Percentiles rank a stretch among this genome's conserved stretches.
Conservation (phyloP, 1,140 invertebrate genomes). For the Drosophila repletoides region DNA sequence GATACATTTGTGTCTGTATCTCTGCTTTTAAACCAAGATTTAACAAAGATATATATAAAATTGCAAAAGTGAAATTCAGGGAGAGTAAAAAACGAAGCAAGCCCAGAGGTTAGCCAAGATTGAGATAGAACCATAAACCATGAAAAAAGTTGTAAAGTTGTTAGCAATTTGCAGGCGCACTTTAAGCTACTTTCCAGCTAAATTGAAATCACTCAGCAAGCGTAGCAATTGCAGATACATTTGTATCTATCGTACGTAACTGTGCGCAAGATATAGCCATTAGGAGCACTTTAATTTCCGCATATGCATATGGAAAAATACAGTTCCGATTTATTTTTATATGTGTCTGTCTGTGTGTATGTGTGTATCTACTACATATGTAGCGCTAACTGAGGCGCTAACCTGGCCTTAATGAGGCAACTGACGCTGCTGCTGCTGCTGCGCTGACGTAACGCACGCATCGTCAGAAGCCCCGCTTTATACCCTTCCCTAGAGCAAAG, state of each 20-base stretch:
- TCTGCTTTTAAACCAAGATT: no score
- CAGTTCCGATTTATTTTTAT: slow-evolving; percentile 74
- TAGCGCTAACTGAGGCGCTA: slow-evolving; percentile 13
- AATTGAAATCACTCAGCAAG: slow-evolving; percentile 13
- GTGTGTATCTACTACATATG: no score
- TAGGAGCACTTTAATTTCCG: slow-evolving; percentile 48
- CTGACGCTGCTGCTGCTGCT: slow-evolving; percentile 1
- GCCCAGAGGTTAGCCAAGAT: no score
- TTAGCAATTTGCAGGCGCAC: no score
- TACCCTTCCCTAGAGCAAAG: slow-evolving; percentile 13
- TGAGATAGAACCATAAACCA: no score
- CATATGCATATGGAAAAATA: slow-evolving; percentile 38
- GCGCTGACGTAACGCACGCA: slow-evolving; percentile 69
- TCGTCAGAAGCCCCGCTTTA: slow-evolving; percentile 39
- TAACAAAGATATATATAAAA: no score
- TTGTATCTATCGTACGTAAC: slow-evolving; percentile 21
- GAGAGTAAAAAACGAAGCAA: no score
- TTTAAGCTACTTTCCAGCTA: no score
- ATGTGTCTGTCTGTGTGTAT: no score
- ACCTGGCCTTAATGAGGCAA: slow-evolving; percentile 53
- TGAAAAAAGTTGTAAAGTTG: no score
- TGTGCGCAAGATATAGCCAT: slow-evolving; percentile 25
- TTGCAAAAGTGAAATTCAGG: no score
- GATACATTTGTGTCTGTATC: slow-evolving; percentile 18
- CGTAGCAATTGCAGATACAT: slow-evolving; percentile 38